A percentile compares a stretch with the other conserved stretches of the same genome.
phyloP scores from a whole-genome alignment of 1,140 invertebrate species.

The Ridgeia piscesae region DNA sequence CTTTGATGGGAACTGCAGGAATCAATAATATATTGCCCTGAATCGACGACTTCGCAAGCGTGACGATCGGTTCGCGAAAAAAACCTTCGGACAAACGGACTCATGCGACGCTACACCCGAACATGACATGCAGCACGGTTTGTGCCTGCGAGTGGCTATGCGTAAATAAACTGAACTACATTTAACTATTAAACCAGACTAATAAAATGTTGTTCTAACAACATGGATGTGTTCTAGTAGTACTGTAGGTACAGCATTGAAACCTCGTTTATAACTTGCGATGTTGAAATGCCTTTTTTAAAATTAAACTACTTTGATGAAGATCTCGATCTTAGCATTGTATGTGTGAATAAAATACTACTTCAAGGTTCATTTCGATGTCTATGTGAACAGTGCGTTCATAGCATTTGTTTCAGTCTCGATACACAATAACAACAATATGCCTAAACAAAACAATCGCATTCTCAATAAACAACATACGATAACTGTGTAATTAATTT shows the following conservation, averaged over 20 bases:
- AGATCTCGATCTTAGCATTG: background rate
- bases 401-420: background rate
- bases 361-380: background rate
- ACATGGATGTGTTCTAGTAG: background rate
- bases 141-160: background rate
- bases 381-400: background rate
- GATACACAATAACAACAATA: background rate
- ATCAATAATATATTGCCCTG: background rate
- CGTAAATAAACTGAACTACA: background rate
- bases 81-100: background rate
- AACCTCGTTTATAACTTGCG: background rate
- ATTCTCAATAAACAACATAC: background rate
- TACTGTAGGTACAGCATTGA: background rate
- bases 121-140: background rate
- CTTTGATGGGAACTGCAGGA: background rate
- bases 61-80: background rate
- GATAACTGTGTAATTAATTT: background rate
- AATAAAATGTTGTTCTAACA: background rate
- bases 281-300: background rate
- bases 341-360: slow-evolving; percentile 2
- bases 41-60: background rate
- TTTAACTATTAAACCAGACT: background rate
- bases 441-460: background rate
- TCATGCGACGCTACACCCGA: background rate
- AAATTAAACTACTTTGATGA: background rate